Evolutionary conservation across 2,113 vertebrate species (phyloP), one percentile per base, ranked within the genome.

Genomic region (Rhabdomys dilectus): DNA sequence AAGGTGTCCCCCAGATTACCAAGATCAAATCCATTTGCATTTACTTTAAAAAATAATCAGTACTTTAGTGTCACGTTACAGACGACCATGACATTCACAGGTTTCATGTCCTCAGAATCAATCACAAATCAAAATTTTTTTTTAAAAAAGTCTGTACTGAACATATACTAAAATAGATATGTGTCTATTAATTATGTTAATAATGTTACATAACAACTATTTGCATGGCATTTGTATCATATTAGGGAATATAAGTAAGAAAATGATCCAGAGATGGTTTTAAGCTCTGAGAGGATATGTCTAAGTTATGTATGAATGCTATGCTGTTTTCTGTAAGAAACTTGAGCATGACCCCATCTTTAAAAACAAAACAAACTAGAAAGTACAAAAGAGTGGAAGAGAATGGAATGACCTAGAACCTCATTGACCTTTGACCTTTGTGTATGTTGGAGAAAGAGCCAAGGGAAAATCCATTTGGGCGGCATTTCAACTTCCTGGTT

Each of bases 381-480:
- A 96, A 75, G 53, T 76, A 58, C 22, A 45, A 80, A 75, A 80
- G 84, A 93, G 1, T 5, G 22, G 78, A 53, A 73, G 89, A 72
- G 81, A 95, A 88, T 0, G 42, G 89, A 42, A 88, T 92, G 60
- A 62, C 56, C 78, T 94, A 19, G 58, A 76, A 89, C 58, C 34
- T 91, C 70, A 1, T 4, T 93, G 93, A 88, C 93, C 77, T 88
- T 91, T 72, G 36, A 31, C 62, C 64, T 66, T 31, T 62, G 16
- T 5, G 7, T 66, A 8, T 36, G 21, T 29, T 89, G 91, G 29
- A 91, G 64, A 84, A 64, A 39, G 70, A 88, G 91, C 82, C 85
- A 77, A 91, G n/a, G 64, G 3, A 72, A 89, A 82, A 75, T 82
- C 51, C 64, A 82, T 90, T 95, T 92, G 31, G 64, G 60, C 68